These are phyloP conservation scores for Pandemis cinnamomeana DNA, from an alignment of 2,888 invertebrate species.

Conservation along the genomic window DNA sequence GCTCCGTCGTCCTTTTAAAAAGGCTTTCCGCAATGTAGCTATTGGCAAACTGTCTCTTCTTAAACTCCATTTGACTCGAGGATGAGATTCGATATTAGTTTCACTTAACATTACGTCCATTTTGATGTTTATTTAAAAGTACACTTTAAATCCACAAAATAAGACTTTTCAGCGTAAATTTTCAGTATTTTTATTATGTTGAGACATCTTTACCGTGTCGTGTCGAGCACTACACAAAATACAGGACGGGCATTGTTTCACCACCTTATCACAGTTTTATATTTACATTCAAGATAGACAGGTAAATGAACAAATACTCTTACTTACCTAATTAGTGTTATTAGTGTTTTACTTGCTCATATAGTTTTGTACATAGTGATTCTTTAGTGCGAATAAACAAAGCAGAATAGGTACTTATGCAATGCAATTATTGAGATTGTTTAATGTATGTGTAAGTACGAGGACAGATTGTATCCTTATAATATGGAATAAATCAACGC, in stretches of 20 bases:
- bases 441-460: not conserved
- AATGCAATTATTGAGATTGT: not conserved
- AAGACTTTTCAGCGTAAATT: not conserved
- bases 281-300: conserved; percentile 52
- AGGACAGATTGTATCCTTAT: too few relatives aligned
- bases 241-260: conserved; percentile 14
- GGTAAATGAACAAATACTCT: conserved; percentile 49
- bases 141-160: not conserved
- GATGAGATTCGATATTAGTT: conserved; percentile 34
- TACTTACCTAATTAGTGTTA: conserved; percentile 25
- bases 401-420: not conserved
- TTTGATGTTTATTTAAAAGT: not conserved
- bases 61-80: conserved; percentile 60
- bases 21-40: conserved; percentile 66
- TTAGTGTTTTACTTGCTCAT: conserved; percentile 21
- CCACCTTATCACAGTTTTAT: conserved; percentile 44
- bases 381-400: conserved; percentile 20
- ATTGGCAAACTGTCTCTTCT: conserved; percentile 74
- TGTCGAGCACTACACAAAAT: conserved; percentile 12
- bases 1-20: conserved; percentile 64
- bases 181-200: not conserved
- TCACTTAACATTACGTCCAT: conserved; percentile 46
- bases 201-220: conserved; percentile 26
- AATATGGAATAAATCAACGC: too few relatives aligned
- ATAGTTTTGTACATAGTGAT: conserved; percentile 13